Conservation (phyloP, 2,888 invertebrate species). For the Junonia oenone region DNA sequence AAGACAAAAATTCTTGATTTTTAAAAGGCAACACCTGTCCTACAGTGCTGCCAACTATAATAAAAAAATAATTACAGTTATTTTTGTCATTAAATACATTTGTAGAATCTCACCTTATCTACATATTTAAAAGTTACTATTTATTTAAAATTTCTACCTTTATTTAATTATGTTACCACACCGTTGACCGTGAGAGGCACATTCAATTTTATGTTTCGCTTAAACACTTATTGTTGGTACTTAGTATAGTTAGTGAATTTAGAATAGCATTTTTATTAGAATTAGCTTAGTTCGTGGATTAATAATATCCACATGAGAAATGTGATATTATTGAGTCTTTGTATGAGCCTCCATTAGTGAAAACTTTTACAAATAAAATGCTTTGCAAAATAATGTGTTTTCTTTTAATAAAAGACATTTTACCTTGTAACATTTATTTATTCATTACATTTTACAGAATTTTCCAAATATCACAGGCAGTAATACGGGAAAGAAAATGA, state of each 20-base stretch:
- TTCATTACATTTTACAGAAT: conserved; percentile 12
- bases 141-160: not conserved
- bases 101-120: conserved; percentile 30
- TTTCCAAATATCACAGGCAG: conserved; percentile 27
- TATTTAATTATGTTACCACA: conserved; percentile 11
- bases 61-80: not conserved
- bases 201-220: conserved; percentile 24
- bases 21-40: not conserved
- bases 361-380: conserved; percentile 37
- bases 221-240: conserved; percentile 46
- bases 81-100: not conserved
- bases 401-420: conserved; percentile 15
- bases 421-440: conserved; percentile 9
- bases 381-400: conserved; percentile 33
- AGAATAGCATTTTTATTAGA: conserved; percentile 34
- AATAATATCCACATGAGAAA: conserved; percentile 85
- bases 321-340: conserved; percentile 84
- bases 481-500: not conserved
- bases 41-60: not conserved
- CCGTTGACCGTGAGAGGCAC: conserved; percentile 30
- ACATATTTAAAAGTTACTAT: not conserved
- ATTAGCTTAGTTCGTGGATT: conserved; percentile 63
- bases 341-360: conserved; percentile 69
- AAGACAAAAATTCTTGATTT: not conserved
- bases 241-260: conserved; percentile 47